Evolutionary conservation across 2,888 invertebrate genomes (phyloP), one percentile per base, ranked within the genome.

Genomic region (Andrena bicolor): DNA sequence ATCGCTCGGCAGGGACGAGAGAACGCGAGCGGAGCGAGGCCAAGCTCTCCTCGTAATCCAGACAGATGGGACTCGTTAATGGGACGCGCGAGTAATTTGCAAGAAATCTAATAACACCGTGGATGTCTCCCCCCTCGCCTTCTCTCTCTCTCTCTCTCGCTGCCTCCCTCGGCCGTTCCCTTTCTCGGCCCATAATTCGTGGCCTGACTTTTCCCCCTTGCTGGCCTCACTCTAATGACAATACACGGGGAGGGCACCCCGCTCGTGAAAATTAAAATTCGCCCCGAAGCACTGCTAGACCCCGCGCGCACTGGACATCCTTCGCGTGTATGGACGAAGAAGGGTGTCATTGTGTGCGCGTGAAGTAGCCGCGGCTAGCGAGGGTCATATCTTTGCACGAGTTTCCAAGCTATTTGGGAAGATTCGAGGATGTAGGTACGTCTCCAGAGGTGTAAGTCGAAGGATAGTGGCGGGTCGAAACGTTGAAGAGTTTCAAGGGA

Each of bases 31-130:
- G 70, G 48, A 76, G 86, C 82, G 76, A 74, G 65, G 80, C 77
- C 86, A 68, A 65, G 83, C 85, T 86, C 79, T 85, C 86, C 82
- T 83, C 83, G 90, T 90, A 91, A 92, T 92, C 90, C 88, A 91
- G 90, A 90, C 91, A 89, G 91, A 92, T 91, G 90, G 90, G 88
- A 91, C 89, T 90, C 89, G 92, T 89, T 92, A 92, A 92, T 92
- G 91, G 90, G 89, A 90, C 86, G 88, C 89, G 91, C 90, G 90
- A 88, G 89, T 91, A 92, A 92, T 92, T 92, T 91, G 91, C 90
- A 89, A 91, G 91, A 92, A 91, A 92, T 92, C 90, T 92, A 92
- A 92, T 92, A 90, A 92, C 90, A 88, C 85, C 82, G 85, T 71
- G 76, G 84, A 80, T 69, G 66, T 72, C 80, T 80, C 53, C 79